Evolutionary conservation across 2,888 invertebrate genomes (phyloP).

Genomic region (Blomia tropicalis): DNA sequence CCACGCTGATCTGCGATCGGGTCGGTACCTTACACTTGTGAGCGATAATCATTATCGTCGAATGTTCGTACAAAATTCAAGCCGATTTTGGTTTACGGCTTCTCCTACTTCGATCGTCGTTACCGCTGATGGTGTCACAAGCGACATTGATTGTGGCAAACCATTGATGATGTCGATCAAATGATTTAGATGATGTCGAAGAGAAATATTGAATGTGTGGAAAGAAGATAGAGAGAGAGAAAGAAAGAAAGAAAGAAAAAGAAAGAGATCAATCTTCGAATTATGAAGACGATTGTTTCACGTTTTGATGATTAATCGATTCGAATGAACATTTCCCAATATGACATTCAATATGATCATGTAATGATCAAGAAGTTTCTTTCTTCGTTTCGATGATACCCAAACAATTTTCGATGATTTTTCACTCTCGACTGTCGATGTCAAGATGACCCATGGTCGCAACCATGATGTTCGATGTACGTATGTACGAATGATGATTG

Average conservation of each 20-base stretch:
- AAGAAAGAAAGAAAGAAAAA: no score
- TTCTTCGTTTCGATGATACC: not conserved
- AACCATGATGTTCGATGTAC: not conserved
- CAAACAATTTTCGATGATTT: not conserved
- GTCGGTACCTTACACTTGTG: conserved; percentile 10
- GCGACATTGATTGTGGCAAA: no score
- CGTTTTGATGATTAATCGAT: no score
- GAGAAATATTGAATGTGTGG: no score
- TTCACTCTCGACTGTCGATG: not conserved
- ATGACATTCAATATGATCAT: no score
- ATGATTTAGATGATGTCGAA: no score
- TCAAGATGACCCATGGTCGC: not conserved
- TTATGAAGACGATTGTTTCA: no score
- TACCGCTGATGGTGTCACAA: no score
- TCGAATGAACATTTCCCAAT: no score
- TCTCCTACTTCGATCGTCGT: not conserved
- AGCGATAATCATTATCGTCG: not conserved
- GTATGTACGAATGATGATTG: not conserved
- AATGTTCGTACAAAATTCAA: not conserved
- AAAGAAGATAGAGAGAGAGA: no score
- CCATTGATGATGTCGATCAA: no score
- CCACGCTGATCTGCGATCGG: not conserved
- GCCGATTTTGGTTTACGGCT: not conserved
- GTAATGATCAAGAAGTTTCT: not conserved
- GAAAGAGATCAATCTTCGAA: no score